Conservation (phyloP, 2,113 vertebrate species). For the Hemiscyllium ocellatum region DNA sequence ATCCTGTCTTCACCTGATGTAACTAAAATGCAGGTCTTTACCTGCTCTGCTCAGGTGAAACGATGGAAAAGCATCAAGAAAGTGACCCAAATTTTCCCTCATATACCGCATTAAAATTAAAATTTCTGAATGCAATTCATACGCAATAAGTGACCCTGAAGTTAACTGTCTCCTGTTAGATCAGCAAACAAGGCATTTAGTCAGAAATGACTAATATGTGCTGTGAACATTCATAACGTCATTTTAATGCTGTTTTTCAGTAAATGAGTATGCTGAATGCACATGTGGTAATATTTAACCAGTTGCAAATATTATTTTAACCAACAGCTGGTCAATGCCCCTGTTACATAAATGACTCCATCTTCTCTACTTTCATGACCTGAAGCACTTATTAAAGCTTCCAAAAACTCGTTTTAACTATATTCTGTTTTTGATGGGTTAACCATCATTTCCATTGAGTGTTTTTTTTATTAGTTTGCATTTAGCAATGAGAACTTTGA, state of each 20-base stretch:
- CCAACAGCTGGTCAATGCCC: background rate
- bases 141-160: background rate
- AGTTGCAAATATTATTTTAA: background rate
- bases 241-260: background rate
- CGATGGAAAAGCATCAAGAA: background rate
- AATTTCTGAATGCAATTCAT: background rate
- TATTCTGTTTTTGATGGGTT: background rate
- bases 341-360: background rate
- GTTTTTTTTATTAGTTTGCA: background rate
- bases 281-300: conserved; percentile 1
- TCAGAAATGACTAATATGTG: background rate
- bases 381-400: background rate
- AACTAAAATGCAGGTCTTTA: background rate
- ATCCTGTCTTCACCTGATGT: background rate
- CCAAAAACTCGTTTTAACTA: background rate
- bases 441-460: background rate
- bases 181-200: background rate
- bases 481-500: background rate
- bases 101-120: too few relatives aligned
- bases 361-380: background rate
- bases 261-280: background rate
- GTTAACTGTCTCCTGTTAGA: background rate
- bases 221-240: background rate
- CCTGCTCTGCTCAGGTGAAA: background rate
- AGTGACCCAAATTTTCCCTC: background rate